Conservation (phyloP, 2,888 invertebrate species). For the Coenonympha arcania region DNA sequence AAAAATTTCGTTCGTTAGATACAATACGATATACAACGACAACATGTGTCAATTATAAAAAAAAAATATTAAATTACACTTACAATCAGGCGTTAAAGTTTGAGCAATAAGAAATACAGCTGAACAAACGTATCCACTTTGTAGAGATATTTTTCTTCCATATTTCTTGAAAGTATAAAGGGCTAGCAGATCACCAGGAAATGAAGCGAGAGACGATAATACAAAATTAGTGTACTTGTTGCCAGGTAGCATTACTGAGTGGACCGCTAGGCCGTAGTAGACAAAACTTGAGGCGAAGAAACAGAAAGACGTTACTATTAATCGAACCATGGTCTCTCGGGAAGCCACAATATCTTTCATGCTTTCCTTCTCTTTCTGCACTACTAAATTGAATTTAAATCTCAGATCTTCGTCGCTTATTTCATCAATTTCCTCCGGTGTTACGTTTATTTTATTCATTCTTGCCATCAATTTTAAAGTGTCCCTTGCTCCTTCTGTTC, state of each 20-base stretch:
- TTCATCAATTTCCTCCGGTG: slow-evolving; percentile 43
- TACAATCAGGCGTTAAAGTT: slow-evolving; percentile 47
- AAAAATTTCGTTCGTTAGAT: too few relatives aligned
- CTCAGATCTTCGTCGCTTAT: slow-evolving; percentile 43
- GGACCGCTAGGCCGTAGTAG: slow-evolving; percentile 52
- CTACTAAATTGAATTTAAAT: slow-evolving; percentile 43
- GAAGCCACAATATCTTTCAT: slow-evolving; percentile 49
- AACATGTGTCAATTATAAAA: too few relatives aligned
- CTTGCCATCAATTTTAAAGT: slow-evolving; percentile 43
- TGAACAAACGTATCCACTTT: slow-evolving; percentile 44
- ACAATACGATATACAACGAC: too few relatives aligned
- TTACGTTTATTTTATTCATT: slow-evolving; percentile 45
- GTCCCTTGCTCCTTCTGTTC: slow-evolving; percentile 43
- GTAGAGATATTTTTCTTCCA: slow-evolving; percentile 50
- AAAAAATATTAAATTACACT: slow-evolving; percentile 35
- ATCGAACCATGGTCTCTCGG: slow-evolving; percentile 50
- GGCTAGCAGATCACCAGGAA: slow-evolving; percentile 55
- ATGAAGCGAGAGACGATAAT: slow-evolving; percentile 47
- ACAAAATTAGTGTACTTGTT: slow-evolving; percentile 59
- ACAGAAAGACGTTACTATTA: slow-evolving; percentile 48
- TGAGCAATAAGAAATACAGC: slow-evolving; percentile 50
- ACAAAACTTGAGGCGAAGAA: slow-evolving; percentile 57
- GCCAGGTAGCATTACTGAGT: slow-evolving; percentile 53
- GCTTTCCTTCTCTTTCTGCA: slow-evolving; percentile 47
- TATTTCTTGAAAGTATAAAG: slow-evolving; percentile 47